Base-by-base conservation (phyloP, 2,888 invertebrate species). In the Leucophora obtusa region DNA sequence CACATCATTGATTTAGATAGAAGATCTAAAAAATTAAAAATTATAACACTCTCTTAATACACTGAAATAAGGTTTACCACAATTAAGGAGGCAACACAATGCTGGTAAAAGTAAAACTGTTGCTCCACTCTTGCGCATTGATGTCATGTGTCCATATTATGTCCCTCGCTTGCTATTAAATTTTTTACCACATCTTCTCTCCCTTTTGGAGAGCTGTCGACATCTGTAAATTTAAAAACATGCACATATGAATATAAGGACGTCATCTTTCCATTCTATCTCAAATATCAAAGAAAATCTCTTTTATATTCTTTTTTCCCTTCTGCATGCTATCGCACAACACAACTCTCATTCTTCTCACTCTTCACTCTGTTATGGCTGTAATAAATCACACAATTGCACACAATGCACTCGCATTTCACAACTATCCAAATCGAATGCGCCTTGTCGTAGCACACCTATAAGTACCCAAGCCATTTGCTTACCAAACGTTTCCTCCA, bases 401-500 rank as follows among this genome's bases (percentile, higher is more conserved):
- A 73, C 82, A 73, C 82, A 65, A 50, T 24, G 62, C 79, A 66
- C 11, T 66, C 53, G 50, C 66, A 47, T 43, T 56, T 71, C 71
- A 83, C 77, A 83, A 85, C 84, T 69, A 66, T 79, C 79, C 83
- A 83, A 69, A 84, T 79, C 80, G 73, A 79, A 73, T 84, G 83
- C 79, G 83, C 84, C 80, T 84, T 80, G 47, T 86, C 84, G 85
- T 87, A 90, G 90, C 85, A 86, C 87, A 87, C 89, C 87, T 87
- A 87, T 88, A 87, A 88, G 86, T 87, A 86, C 86, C 86, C 86
- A 86, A 84, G 87, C 87, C 85, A 87, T 87, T 89, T 90, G 87
- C 89, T 86, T 89, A 86, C 91, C 90, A 90, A 92, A 91, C 91
- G 90, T 90, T 89, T 91, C 83, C 91, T 91, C 83, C 91, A 97